Conservation (phyloP, 2,797 vertebrate species). For the Antrozous pallidus region DNA sequence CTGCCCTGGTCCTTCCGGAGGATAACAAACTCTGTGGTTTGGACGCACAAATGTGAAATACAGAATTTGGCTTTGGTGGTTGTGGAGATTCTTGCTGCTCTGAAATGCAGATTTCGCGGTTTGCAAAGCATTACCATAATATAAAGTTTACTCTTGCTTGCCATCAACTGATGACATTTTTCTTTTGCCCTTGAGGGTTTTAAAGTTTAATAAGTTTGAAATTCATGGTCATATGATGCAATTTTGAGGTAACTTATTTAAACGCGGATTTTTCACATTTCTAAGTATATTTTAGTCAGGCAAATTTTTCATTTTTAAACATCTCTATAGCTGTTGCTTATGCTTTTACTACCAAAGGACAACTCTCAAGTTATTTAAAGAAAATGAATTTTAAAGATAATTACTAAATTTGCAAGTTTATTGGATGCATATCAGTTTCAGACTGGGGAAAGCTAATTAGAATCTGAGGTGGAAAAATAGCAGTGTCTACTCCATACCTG, state of each 20-base stretch:
- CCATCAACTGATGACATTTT: slow-evolving; percentile 27
- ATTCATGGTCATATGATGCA: slow-evolving; percentile 33
- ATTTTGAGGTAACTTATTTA: slow-evolving; percentile 25
- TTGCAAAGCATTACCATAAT: neutral
- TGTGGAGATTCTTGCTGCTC: slow-evolving; percentile 7
- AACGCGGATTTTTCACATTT: slow-evolving; percentile 7
- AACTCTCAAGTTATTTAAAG: slow-evolving; percentile 68
- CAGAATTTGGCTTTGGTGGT: neutral
- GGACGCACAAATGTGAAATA: neutral
- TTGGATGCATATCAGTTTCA: slow-evolving; percentile 56
- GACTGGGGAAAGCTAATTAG: slow-evolving; percentile 62
- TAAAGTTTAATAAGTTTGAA: slow-evolving; percentile 43
- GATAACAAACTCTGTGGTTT: neutral
- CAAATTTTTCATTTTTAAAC: slow-evolving; percentile 54
- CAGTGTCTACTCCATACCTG: slow-evolving; percentile 40
- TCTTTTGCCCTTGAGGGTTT: neutral
- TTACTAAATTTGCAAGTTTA: slow-evolving; percentile 73
- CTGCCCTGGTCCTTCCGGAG: neutral
- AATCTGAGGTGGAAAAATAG: slow-evolving; percentile 64
- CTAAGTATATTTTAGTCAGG: slow-evolving; percentile 44
- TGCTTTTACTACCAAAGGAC: slow-evolving; percentile 59
- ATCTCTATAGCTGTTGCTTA: slow-evolving; percentile 53
- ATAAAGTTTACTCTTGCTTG: neutral
- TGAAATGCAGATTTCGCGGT: neutral
- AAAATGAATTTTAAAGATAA: slow-evolving; percentile 64